A percentile compares a stretch with the other conserved stretches of the same genome.
Evolutionary conservation across 2,113 vertebrate genomes (phyloP).

Genomic region (Bujurquina vittata): DNA sequence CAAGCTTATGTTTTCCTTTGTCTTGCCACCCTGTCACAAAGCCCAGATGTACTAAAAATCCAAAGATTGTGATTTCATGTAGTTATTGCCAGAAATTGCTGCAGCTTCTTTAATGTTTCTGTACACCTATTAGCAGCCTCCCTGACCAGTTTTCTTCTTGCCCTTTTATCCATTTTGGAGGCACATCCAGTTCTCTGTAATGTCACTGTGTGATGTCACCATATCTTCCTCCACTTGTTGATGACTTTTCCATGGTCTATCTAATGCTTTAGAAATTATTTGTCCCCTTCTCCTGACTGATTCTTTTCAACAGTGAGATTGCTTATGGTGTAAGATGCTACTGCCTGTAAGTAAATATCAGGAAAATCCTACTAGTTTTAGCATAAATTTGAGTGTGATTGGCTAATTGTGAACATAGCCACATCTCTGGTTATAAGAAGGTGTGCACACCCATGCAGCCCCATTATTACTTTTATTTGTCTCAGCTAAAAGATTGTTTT

Average conservation of each 20-base stretch:
- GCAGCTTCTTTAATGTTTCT: not conserved
- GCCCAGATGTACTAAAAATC: not conserved
- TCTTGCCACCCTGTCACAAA: not conserved
- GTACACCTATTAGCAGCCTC: no score
- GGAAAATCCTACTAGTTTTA: not conserved
- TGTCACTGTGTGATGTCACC: not conserved
- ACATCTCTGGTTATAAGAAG: not conserved
- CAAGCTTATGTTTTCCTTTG: not conserved
- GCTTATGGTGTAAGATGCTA: not conserved
- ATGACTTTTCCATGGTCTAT: not conserved
- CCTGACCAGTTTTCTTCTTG: no score
- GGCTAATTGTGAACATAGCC: not conserved
- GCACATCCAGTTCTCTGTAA: not conserved
- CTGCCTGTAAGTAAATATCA: not conserved
- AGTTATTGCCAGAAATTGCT: slow-evolving; percentile 4
- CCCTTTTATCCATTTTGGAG: not conserved
- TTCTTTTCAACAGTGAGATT: not conserved
- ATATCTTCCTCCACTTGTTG: not conserved
- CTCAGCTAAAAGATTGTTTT: no score
- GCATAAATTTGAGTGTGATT: no score
- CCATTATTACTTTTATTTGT: no score
- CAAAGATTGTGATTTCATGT: not conserved
- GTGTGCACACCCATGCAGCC: not conserved
- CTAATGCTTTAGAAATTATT: not conserved
- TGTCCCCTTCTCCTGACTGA: not conserved